These are phyloP conservation scores for Drosophila kepulauana DNA, from an alignment of 1,140 invertebrate species.

Conservation along the genomic window DNA sequence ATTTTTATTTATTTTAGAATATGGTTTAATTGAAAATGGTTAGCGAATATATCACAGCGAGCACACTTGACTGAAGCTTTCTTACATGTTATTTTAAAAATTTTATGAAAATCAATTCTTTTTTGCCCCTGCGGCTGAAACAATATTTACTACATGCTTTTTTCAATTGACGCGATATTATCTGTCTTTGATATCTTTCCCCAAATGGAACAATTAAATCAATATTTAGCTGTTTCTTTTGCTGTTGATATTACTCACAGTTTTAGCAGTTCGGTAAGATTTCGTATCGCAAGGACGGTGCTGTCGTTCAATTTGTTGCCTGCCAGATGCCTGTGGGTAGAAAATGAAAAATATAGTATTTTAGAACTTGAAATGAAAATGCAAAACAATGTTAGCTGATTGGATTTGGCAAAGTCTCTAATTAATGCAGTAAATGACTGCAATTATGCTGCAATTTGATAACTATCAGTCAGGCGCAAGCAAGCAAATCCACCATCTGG, in stretches of 20 bases:
- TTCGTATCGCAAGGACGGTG: slow-evolving; percentile 85
- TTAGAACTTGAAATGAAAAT: slow-evolving; percentile 41
- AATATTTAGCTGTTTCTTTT: slow-evolving; percentile 10
- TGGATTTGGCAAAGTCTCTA: slow-evolving; percentile 22
- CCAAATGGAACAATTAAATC: slow-evolving; percentile 26
- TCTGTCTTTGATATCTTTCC: slow-evolving; percentile 23
- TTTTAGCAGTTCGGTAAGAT: slow-evolving; percentile 84
- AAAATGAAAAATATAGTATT: slow-evolving; percentile 48
- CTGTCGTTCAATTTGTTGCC: slow-evolving; percentile 87
- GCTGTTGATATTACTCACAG: slow-evolving; percentile 63
- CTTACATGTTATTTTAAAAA: too few species aligned
- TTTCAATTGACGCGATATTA: slow-evolving; percentile 21
- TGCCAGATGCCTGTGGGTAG: slow-evolving; percentile 84
- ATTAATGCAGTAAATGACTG: slow-evolving; percentile 33
- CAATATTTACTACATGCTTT: slow-evolving; percentile 12
- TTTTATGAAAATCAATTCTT: too few species aligned
- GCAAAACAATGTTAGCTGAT: slow-evolving; percentile 50
- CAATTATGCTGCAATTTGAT: slow-evolving; percentile 53
- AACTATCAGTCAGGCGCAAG: slow-evolving; percentile 3
- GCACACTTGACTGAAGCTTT: too few species aligned
- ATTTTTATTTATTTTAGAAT: too few species aligned
- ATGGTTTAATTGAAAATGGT: too few species aligned
- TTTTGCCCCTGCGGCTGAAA: too few species aligned
- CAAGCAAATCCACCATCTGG: slow-evolving; percentile 55
- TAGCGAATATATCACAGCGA: too few species aligned